A percentile compares a stretch with the other conserved stretches of the same genome.
These are phyloP conservation scores for Terrapene triunguis DNA, from an alignment of 2,113 vertebrate species.

Conservation along the genomic window DNA sequence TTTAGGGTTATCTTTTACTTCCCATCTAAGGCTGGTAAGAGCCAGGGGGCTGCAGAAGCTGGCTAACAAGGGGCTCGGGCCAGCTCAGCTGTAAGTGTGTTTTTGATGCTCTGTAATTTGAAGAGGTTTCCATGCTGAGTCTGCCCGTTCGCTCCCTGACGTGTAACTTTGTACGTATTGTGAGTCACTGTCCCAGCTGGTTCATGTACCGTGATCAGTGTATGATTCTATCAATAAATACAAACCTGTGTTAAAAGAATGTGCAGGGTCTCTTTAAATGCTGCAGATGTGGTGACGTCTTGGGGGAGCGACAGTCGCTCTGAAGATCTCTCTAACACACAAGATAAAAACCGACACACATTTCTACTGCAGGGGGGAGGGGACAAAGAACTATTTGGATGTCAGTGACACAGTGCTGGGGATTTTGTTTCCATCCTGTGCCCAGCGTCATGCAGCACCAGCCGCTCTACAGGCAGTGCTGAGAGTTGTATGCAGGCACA, in stretches of 20 bases:
- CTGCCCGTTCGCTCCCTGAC: background rate
- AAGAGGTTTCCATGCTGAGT: background rate
- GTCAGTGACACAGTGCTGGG: background rate
- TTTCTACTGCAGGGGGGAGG: too few relatives aligned
- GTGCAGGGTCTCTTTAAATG: background rate
- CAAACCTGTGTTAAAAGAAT: background rate
- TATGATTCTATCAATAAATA: conserved; percentile 7
- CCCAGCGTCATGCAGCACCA: background rate
- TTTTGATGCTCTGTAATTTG: background rate
- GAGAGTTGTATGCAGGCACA: background rate
- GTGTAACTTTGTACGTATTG: background rate
- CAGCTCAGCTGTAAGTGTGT: background rate
- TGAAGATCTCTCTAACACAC: background rate
- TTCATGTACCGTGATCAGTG: background rate
- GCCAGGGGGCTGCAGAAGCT: background rate
- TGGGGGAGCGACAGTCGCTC: background rate
- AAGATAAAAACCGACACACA: background rate
- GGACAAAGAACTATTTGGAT: background rate
- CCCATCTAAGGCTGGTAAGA: accelerated
- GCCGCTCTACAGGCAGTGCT: background rate
- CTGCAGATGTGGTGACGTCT: background rate
- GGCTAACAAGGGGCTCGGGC: background rate
- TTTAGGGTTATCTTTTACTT: background rate
- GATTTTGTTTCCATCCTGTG: background rate
- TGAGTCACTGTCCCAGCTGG: background rate